Percentiles rank a stretch among this genome's conserved stretches.
Conservation (phyloP, 2,888 invertebrate species). For the Synanthedon formicaeformis region DNA sequence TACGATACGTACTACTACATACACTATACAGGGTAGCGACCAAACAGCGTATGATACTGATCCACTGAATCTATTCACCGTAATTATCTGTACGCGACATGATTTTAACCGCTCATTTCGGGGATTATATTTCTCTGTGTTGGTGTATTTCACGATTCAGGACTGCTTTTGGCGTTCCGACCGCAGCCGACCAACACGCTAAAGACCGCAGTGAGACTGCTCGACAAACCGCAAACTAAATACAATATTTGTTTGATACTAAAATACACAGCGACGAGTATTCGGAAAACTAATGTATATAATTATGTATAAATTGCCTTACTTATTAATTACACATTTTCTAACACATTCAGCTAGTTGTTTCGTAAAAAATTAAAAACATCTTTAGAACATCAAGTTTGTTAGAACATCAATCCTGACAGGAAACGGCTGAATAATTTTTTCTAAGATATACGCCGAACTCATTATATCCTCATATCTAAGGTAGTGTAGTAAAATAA, state of each 20-base stretch:
- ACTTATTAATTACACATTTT: too few relatives aligned
- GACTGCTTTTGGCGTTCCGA: constrained; percentile 51
- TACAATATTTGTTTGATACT: constrained; percentile 42
- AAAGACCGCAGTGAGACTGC: constrained; percentile 32
- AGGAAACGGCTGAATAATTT: too few relatives aligned
- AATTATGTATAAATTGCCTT: too few relatives aligned
- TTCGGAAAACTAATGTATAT: constrained; percentile 8
- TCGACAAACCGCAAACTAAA: constrained; percentile 49
- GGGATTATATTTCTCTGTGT: constrained; percentile 24
- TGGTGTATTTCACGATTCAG: constrained; percentile 30
- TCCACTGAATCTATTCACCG: background rate
- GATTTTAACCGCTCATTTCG: constrained; percentile 35
- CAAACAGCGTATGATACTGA: constrained; percentile 11
- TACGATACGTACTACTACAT: background rate
- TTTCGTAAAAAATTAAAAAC: too few relatives aligned
- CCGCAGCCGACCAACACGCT: constrained; percentile 35
- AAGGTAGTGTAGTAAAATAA: too few relatives aligned
- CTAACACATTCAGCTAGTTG: too few relatives aligned
- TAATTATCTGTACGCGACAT: constrained; percentile 17
- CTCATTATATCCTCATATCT: too few relatives aligned
- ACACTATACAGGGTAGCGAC: constrained; percentile 26
- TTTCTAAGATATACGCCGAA: too few relatives aligned
- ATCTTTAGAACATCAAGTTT: too few relatives aligned
- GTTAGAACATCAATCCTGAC: too few relatives aligned
- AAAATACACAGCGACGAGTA: constrained; percentile 31